Evolutionary conservation across 1,140 invertebrate species (phyloP).

Genomic region (Rhyzopertha dominica): DNA sequence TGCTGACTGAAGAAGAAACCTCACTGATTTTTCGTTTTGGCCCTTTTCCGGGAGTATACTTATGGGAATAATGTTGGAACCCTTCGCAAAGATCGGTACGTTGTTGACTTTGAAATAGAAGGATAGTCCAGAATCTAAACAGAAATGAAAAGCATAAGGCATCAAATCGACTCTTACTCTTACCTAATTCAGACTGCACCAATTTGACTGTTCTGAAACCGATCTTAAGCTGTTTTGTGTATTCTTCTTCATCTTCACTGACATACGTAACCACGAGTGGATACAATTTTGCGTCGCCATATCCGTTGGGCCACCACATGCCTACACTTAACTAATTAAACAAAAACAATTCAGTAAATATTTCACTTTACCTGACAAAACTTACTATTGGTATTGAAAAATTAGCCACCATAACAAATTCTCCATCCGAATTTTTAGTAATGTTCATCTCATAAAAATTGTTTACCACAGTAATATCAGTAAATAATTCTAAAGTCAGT

Average conservation of each 20-base stretch:
- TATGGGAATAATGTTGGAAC: constrained; percentile 91
- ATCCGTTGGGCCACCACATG: constrained; percentile 93
- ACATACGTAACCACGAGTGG: constrained; percentile 53
- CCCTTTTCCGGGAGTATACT: constrained; percentile 77
- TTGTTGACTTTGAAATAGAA: constrained; percentile 89
- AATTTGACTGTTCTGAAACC: constrained; percentile 84
- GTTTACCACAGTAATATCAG: background rate
- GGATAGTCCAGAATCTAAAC: constrained; percentile 61
- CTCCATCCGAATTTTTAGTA: constrained; percentile 3
- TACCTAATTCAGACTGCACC: constrained; percentile 63
- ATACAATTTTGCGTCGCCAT: constrained; percentile 77
- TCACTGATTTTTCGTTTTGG: constrained; percentile 37
- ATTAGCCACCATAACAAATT: background rate
- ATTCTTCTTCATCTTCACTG: constrained; percentile 40
- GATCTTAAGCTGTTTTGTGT: constrained; percentile 53
- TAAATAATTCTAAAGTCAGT: background rate
- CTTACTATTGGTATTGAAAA: constrained; percentile 41
- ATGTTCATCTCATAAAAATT: too few relatives aligned
- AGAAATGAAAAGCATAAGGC: too few relatives aligned
- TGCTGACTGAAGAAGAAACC: constrained; percentile 63
- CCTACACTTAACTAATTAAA: constrained; percentile 48
- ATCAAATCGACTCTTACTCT: too few relatives aligned
- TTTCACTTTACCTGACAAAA: constrained; percentile 21
- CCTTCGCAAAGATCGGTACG: constrained; percentile 88
- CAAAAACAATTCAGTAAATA: background rate